A percentile compares a stretch with the other conserved stretches of the same genome.
phyloP scores from a whole-genome alignment of 2,113 vertebrate species.

The Misgurnus anguillicaudatus region DNA sequence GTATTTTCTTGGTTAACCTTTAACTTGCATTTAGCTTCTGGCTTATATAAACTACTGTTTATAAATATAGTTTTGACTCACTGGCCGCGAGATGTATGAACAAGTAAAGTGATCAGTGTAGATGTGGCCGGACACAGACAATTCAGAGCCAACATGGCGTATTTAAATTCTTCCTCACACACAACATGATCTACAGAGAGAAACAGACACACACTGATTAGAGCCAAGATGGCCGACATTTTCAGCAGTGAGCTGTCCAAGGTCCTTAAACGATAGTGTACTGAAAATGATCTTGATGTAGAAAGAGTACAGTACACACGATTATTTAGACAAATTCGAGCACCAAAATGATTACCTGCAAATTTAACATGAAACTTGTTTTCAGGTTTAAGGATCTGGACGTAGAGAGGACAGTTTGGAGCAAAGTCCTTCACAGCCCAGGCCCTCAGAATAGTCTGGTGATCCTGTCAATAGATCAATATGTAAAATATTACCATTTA shows the following conservation, averaged over 20 bases:
- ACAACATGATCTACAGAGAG: conserved; percentile 90
- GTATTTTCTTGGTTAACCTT: no score
- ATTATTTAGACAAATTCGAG: no score
- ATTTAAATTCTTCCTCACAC: conserved; percentile 98
- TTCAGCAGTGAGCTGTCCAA: neutral
- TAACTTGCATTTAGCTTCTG: no score
- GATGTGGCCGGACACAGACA: conserved; percentile 96
- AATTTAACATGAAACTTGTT: conserved; percentile 99
- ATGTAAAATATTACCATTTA: no score
- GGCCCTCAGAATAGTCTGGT: conserved; percentile 95
- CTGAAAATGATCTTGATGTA: no score
- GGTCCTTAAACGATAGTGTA: neutral
- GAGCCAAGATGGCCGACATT: conserved; percentile 38
- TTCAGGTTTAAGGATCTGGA: conserved; percentile 95
- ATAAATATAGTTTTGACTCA: conserved; percentile 72
- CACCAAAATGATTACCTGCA: conserved; percentile 81
- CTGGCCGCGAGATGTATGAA: conserved; percentile 96
- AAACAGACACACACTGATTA: conserved; percentile 36
- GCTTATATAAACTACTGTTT: no score
- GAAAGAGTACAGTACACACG: no score
- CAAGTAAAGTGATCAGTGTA: conserved; percentile 92
- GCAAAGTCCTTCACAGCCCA: conserved; percentile 99
- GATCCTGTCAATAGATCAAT: conserved; percentile 80
- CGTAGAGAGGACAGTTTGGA: conserved; percentile 93
- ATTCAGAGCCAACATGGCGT: conserved; percentile 95